phyloP scores from a whole-genome alignment of 1,140 invertebrate species.

The Nixonia krombeini region DNA sequence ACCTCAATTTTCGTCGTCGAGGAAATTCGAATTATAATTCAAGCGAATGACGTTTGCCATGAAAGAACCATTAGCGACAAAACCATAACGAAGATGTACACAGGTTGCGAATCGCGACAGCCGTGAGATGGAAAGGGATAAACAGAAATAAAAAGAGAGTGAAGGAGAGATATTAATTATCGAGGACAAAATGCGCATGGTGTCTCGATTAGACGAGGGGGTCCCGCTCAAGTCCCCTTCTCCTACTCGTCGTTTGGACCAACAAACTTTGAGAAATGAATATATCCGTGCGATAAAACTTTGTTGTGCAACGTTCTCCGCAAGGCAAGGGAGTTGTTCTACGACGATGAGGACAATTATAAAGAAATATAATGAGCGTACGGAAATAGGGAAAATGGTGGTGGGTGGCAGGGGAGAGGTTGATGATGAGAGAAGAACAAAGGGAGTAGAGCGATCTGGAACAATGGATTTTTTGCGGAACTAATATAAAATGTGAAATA shows the following conservation, averaged over 20 bases:
- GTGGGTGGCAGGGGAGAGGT: neutral
- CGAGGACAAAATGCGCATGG: conserved; percentile 12
- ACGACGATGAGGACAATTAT: conserved; percentile 25
- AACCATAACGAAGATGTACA: too few species aligned
- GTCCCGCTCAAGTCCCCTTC: conserved; percentile 12
- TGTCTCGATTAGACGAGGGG: conserved; percentile 23
- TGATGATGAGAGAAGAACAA: conserved; percentile 21
- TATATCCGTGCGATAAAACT: conserved; percentile 12
- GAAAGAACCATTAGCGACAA: too few species aligned
- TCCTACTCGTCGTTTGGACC: conserved; percentile 19
- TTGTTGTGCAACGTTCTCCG: conserved; percentile 3
- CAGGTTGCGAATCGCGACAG: too few species aligned
- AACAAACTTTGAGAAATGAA: conserved; percentile 25
- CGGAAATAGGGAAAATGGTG: conserved; percentile 2
- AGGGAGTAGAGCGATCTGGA: conserved; percentile 14
- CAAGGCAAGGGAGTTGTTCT: conserved; percentile 6
- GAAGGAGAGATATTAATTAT: conserved; percentile 22
- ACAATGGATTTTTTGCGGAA: conserved; percentile 33
- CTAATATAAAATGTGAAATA: conserved; percentile 41
- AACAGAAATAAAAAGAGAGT: too few species aligned
- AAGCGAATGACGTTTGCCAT: too few species aligned
- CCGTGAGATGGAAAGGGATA: too few species aligned
- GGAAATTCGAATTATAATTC: too few species aligned
- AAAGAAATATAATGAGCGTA: neutral
- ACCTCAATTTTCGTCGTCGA: too few species aligned